phyloP scores from a whole-genome alignment of 2,113 vertebrate genomes.

The Desmodus rotundus region DNA sequence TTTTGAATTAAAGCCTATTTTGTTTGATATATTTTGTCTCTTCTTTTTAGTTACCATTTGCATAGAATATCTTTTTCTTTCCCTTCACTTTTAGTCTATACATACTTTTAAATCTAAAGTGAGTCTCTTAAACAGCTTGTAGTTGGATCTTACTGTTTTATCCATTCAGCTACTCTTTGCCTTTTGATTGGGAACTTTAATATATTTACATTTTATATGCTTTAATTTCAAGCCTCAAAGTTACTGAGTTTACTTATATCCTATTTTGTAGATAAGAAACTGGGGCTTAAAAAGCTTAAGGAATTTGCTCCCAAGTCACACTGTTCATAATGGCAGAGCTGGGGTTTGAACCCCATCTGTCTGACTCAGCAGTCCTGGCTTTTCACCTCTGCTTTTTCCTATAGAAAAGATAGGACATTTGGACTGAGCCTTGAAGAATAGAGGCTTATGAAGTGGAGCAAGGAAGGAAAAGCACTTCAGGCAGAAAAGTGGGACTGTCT shows the following conservation, averaged over 20 bases:
- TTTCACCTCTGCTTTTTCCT: background rate
- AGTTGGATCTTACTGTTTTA: too few relatives aligned
- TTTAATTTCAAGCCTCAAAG: constrained; percentile 1
- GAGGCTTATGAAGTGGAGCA: background rate
- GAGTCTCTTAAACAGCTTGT: too few relatives aligned
- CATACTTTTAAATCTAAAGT: too few relatives aligned
- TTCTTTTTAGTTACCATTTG: too few relatives aligned
- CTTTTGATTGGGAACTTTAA: background rate
- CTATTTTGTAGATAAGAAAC: background rate
- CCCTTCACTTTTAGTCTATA: too few relatives aligned
- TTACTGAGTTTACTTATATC: background rate
- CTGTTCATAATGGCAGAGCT: background rate
- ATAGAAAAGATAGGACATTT: background rate
- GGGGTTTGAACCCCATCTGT: background rate
- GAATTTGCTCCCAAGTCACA: background rate
- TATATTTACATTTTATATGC: background rate
- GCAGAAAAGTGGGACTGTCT: background rate
- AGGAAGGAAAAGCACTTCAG: background rate
- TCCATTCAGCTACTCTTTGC: background rate
- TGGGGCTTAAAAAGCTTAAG: background rate
- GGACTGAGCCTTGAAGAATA: background rate
- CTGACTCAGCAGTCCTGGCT: background rate
- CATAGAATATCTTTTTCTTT: too few relatives aligned
- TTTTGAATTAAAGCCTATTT: too few relatives aligned
- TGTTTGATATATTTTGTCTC: too few relatives aligned